These are phyloP conservation scores for Eolophus roseicapilla DNA, from an alignment of 2,113 vertebrate species.

Conservation along the genomic window DNA sequence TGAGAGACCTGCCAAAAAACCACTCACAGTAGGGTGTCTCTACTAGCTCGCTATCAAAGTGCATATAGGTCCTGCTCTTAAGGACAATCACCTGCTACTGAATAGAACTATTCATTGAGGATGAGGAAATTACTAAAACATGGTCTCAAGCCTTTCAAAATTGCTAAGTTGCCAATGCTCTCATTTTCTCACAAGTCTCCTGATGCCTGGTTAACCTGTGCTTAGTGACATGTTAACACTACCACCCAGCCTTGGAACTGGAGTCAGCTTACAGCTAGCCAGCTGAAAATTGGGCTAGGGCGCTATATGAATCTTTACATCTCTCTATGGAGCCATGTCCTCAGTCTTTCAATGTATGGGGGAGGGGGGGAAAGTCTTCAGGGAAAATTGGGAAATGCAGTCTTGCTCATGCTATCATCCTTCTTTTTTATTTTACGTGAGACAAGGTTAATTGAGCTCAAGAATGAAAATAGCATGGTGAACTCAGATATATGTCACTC, in stretches of 20 bases:
- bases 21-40: constrained; percentile 15
- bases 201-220: not conserved
- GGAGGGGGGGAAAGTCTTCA: not conserved
- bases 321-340: not conserved
- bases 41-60: not conserved
- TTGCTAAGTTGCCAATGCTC: not conserved
- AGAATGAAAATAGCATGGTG: not conserved
- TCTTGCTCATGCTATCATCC: not conserved
- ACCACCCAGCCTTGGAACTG: not conserved
- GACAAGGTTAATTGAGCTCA: constrained; percentile 9
- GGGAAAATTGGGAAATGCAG: not conserved
- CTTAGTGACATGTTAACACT: not conserved
- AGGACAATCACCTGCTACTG: constrained; percentile 36
- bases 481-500: not conserved
- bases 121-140: constrained; percentile 12
- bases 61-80: not conserved
- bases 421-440: not conserved
- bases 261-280: not conserved
- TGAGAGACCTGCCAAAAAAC: constrained; percentile 14
- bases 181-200: not conserved
- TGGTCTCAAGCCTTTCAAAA: not conserved
- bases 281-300: not conserved
- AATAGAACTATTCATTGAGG: constrained; percentile 39
- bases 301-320: not conserved
- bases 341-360: not conserved